Conservation (phyloP, 2,113 vertebrate genomes). For the Eublepharis macularius region DNA sequence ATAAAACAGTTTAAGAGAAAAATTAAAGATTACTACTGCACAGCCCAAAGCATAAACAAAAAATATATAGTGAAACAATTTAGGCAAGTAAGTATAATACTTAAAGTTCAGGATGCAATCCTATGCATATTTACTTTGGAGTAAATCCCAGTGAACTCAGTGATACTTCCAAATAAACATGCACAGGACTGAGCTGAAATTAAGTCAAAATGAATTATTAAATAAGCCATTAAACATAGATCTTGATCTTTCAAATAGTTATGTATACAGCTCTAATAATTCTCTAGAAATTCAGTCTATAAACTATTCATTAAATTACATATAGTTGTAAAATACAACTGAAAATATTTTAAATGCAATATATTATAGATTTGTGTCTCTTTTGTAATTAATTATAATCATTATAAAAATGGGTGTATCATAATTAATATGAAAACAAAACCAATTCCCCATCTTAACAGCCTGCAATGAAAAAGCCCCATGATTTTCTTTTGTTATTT, state of each 20-base stretch:
- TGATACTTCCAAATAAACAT: background rate
- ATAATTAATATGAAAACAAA: too few species aligned
- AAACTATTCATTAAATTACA: background rate
- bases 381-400: too few species aligned
- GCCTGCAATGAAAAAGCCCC: too few species aligned
- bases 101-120: background rate
- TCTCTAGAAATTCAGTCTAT: background rate
- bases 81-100: background rate
- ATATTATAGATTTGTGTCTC: too few species aligned
- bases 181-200: background rate
- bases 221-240: background rate
- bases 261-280: background rate
- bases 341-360: too few species aligned
- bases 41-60: background rate
- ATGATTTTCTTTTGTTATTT: too few species aligned
- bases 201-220: background rate
- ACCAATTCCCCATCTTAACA: too few species aligned
- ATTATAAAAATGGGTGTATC: too few species aligned
- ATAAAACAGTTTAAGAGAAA: background rate
- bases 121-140: background rate
- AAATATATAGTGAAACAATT: background rate
- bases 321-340: background rate
- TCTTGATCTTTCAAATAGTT: background rate
- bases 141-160: background rate
- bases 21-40: background rate